phyloP scores from a whole-genome alignment of 2,888 invertebrate genomes.

The Bombylius discolor region DNA sequence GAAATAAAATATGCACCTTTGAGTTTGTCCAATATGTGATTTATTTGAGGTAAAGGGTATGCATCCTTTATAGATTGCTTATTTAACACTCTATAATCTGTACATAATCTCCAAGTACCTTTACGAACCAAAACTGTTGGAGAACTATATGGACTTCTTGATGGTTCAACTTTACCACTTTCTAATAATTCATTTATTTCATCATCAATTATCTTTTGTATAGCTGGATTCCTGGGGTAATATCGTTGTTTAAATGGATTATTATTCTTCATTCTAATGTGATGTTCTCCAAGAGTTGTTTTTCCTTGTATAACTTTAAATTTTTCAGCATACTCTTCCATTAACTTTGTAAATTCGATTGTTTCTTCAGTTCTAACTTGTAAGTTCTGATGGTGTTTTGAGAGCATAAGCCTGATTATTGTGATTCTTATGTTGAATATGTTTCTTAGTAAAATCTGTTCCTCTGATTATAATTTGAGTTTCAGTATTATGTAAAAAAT shows the following conservation, averaged over 20 bases:
- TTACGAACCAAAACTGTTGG: background rate
- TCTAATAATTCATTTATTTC: background rate
- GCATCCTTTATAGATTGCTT: background rate
- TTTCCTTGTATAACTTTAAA: too few species aligned
- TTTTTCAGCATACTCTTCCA: too few species aligned
- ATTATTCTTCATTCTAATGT: background rate
- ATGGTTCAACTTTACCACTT: background rate
- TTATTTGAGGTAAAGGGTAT: background rate
- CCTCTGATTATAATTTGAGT: too few species aligned
- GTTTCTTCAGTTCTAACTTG: too few species aligned
- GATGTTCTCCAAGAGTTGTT: background rate
- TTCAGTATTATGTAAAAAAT: too few species aligned
- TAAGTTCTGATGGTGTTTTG: too few species aligned
- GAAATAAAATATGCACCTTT: background rate
- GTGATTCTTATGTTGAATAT: too few species aligned
- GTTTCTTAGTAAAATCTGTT: too few species aligned
- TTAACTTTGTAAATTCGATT: too few species aligned
- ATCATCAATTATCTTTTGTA: background rate
- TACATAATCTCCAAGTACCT: background rate
- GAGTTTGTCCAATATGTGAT: background rate
- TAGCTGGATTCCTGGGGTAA: background rate
- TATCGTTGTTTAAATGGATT: background rate
- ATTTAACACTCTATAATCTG: background rate
- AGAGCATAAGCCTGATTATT: too few species aligned
- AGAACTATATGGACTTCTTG: background rate